Percentiles rank a stretch among this genome's conserved stretches.
Conservation (phyloP, 2,888 invertebrate genomes). For the Molorchus minor region DNA sequence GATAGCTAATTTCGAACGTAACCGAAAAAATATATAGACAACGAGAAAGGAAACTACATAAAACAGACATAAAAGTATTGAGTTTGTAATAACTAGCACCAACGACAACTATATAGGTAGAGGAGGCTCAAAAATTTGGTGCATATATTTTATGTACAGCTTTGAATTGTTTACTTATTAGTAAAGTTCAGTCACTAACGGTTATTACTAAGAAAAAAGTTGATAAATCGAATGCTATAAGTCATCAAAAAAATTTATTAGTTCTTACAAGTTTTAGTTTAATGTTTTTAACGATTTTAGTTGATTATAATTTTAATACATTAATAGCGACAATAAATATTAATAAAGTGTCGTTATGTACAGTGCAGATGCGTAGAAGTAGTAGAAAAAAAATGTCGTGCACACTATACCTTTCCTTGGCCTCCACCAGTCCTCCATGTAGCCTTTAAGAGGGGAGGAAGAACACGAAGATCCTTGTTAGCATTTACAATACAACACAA, state of each 20-base stretch:
- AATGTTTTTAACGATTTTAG: no score
- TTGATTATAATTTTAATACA: no score
- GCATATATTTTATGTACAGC: constrained; percentile 38
- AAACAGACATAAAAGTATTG: no score
- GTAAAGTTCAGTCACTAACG: no score
- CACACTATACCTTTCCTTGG: constrained; percentile 85
- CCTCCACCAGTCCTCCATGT: constrained; percentile 98
- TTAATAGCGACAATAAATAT: no score
- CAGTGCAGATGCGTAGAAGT: constrained; percentile 7
- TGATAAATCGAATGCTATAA: no score
- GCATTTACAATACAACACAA: constrained; percentile 50
- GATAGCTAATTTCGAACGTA: no score
- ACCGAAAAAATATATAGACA: constrained; percentile 4
- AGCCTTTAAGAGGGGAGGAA: constrained; percentile 94
- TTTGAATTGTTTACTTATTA: neutral
- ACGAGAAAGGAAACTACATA: constrained; percentile 35
- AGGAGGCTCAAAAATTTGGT: constrained; percentile 29
- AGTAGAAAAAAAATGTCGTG: constrained; percentile 31
- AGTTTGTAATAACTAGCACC: no score
- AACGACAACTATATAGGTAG: no score
- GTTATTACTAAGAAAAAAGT: no score
- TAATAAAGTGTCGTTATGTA: constrained; percentile 3
- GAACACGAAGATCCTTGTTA: constrained; percentile 73
- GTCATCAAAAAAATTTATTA: no score
- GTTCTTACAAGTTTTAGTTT: no score